Evolutionary conservation across 2,888 invertebrate species (phyloP), one percentile per base, ranked within the genome.

Genomic region (Torymus aiolomorphi): DNA sequence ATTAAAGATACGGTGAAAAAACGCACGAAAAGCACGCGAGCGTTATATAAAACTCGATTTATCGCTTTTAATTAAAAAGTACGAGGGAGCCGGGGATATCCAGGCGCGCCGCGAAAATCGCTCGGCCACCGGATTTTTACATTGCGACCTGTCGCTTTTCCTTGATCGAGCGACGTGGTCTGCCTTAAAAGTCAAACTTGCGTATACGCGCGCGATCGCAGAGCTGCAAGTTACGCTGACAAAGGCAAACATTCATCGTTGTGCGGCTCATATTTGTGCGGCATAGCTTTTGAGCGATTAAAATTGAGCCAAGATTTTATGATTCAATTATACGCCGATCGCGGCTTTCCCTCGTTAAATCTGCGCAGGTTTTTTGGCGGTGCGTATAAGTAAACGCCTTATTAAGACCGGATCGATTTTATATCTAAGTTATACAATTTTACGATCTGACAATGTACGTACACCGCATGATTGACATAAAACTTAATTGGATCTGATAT

Each of bases 11-110:
- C 66, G 56, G 31, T 57, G 42, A 72, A 71, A 61, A 12, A 52
- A 13, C n/a, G 65, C 72, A 18, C 57, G 56, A 63, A 63, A 61
- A 56, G 2, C 61, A 1, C 74, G 18, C 42, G 75, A 65, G 57
- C 66, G 78, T 69, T 74, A 74, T 42, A 42, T 70, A 57, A 74
- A 63, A 63, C 59, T 70, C 74, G 78, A 78, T 79, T 84, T 83
- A 83, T 83, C 82, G 77, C 80, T 78, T 78, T 78, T 72, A 76
- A 75, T 76, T 78, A 78, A 81, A 78, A 78, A 72, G 65, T 65
- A n/a, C 61, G 42, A 18, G 24, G 31, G 42, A n/a, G 61, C 61
- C 24, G 31, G n/a, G 16, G 16, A 59, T 12, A 18, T 18, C 4
- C 11, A 59, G 59, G 16, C n/a, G 5, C 56, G 51, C 49, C 56